Base-by-base conservation (phyloP, 1,140 invertebrate genomes). In the Venturia canescens region DNA sequence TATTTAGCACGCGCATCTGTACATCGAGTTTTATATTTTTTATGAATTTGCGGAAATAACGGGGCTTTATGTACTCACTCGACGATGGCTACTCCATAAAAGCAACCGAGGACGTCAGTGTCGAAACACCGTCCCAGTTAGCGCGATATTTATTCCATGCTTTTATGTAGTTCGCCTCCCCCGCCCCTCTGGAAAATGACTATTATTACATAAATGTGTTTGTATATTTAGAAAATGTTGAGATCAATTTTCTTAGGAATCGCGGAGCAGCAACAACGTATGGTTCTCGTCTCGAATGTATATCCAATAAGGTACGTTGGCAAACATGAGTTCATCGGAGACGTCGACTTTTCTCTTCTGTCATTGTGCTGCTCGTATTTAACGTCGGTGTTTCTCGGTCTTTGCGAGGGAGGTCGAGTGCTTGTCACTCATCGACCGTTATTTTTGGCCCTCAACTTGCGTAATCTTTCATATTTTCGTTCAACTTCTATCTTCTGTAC, bases 341-440 rank as follows among this genome's bases (percentile, higher is more conserved):
- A 29, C 67, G 67, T 7, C 31, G 67, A 69, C 67, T 69, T n/a
- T 69, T 69, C 67, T 71, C 31, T 48, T 71, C 50, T 60, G 80
- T 75, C 80, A 81, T 81, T 81, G 50, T 86, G 87, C 84, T 86
- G 87, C 84, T 83, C 79, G 84, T 44, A 44, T 85, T 78, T 77
- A 48, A 76, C 81, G 72, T 86, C 83, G 81, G 82, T 84, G 80
- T 85, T 83, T 81, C 79, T 53, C 50, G 50, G 50, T 53, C 50
- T 63, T 63, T 63, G 79, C 75, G 86, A 85, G 87, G 84, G 82
- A 80, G 79, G 85, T 84, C 88, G 85, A 86, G 86, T 81, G 83
- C 83, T 87, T 89, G 89, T 90, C 89, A 89, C 87, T 90, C 90
- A 91, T 87, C 83, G 77, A 50, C 27, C 69, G 85, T 81, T 91